These are phyloP conservation scores for Podarcis lilfordi DNA, from an alignment of 2,797 vertebrate species.

Conservation along the genomic window DNA sequence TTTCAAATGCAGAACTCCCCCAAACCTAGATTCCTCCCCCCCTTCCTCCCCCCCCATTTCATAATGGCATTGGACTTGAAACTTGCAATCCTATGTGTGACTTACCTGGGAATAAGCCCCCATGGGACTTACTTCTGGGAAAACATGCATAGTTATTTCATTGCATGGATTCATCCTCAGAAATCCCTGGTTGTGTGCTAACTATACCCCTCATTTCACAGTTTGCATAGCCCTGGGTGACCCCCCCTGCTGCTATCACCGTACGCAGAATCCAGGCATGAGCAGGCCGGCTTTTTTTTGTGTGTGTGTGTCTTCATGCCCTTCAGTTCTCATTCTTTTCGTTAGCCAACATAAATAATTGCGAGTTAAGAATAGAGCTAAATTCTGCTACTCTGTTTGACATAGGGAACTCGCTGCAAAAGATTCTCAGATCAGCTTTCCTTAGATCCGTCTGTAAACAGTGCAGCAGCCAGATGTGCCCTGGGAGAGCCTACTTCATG, in stretches of 20 bases:
- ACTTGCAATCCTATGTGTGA: background rate
- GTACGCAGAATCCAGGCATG: background rate
- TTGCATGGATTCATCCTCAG: background rate
- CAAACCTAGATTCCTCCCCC: background rate
- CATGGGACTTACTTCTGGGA: background rate
- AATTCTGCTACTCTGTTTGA: constrained; percentile 62
- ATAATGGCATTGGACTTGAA: background rate
- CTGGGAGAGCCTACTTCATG: constrained; percentile 13
- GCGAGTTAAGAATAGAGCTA: constrained; percentile 68
- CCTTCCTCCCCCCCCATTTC: background rate
- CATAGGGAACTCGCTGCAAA: constrained; percentile 55
- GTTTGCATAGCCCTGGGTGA: constrained; percentile 18
- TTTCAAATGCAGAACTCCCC: background rate
- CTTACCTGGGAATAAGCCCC: background rate
- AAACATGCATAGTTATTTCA: background rate
- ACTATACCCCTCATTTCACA: constrained; percentile 17
- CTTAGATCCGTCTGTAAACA: constrained; percentile 66
- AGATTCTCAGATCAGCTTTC: constrained; percentile 62
- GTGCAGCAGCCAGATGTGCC: constrained; percentile 48
- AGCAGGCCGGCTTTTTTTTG: constrained; percentile 23
- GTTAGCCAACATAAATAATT: constrained; percentile 66
- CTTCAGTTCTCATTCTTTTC: constrained; percentile 52
- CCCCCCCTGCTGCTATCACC: background rate
- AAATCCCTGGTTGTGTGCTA: fast-evolving
- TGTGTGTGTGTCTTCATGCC: constrained; percentile 40